Conservation (phyloP, 2,113 vertebrate species). For the Polypterus senegalus region DNA sequence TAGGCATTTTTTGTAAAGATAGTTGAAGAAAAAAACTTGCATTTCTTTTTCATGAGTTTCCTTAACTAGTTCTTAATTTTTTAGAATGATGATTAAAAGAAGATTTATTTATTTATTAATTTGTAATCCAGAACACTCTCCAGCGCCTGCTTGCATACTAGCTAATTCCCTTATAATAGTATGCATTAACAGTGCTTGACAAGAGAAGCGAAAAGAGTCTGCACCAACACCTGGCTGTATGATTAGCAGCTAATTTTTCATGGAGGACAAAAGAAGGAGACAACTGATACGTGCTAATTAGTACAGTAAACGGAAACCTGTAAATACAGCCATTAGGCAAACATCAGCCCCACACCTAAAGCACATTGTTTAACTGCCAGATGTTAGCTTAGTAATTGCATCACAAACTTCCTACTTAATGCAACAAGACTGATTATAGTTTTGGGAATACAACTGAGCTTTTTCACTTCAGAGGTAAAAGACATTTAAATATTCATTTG, state of each 20-base stretch:
- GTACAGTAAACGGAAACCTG: slow-evolving; percentile 20
- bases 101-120: no score
- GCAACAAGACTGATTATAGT: not conserved
- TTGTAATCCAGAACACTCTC: no score
- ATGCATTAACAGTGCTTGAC: no score
- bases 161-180: no score
- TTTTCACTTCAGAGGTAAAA: slow-evolving; percentile 12
- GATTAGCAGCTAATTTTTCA: slow-evolving; percentile 16
- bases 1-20: no score
- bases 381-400: slow-evolving; percentile 9
- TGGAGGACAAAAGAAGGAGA: slow-evolving; percentile 19
- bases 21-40: no score
- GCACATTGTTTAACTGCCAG: slow-evolving; percentile 6
- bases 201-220: no score
- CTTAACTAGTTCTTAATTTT: no score
- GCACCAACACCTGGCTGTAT: slow-evolving; percentile 15
- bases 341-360: slow-evolving; percentile 15
- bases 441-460: not conserved
- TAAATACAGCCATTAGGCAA: slow-evolving; percentile 14
- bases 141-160: no score
- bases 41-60: no score
- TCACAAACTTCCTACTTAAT: slow-evolving; percentile 12
- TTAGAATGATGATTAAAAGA: no score
- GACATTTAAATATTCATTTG: not conserved
- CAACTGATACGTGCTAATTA: slow-evolving; percentile 18